A percentile compares a stretch with the other conserved stretches of the same genome.
These are phyloP conservation scores for Crocuta crocuta DNA, from an alignment of 2,113 vertebrate species.

Conservation along the genomic window DNA sequence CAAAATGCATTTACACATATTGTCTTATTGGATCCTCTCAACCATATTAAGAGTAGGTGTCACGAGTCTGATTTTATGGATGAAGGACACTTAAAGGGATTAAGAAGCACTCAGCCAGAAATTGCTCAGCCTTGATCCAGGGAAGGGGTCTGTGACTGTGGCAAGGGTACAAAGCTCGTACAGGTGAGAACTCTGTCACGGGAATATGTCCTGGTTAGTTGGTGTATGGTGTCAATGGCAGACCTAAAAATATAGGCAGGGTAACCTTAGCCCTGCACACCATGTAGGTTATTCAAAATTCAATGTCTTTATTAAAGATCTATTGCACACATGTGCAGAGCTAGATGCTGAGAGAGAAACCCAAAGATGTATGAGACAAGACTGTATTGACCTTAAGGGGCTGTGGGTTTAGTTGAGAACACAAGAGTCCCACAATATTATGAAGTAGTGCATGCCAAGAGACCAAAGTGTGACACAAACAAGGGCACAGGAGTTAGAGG, in stretches of 20 bases:
- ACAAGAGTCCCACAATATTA: not conserved
- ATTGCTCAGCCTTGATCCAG: not conserved
- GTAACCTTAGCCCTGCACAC: not conserved
- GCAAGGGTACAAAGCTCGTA: not conserved
- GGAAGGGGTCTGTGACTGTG: not conserved
- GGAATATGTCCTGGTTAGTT: not conserved
- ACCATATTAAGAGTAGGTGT: not conserved
- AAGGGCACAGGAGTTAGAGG: not conserved
- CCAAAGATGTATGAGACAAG: not conserved
- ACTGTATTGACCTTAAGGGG: not conserved
- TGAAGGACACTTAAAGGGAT: not conserved
- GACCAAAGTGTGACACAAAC: not conserved
- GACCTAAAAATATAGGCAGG: not conserved
- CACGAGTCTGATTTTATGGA: not conserved
- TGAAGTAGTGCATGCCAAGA: rapidly evolving
- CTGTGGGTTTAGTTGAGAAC: not conserved
- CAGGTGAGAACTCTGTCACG: not conserved
- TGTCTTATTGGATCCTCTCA: not conserved
- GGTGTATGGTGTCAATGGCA: not conserved
- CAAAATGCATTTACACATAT: not conserved
- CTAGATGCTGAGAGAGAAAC: not conserved
- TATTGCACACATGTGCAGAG: not conserved
- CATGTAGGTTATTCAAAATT: not conserved
- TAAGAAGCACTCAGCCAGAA: not conserved
- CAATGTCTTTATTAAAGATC: not conserved